Evolutionary conservation across 2,797 vertebrate genomes (phyloP), one percentile per base, ranked within the genome.

Genomic region (Cacajao melanocephalus): DNA sequence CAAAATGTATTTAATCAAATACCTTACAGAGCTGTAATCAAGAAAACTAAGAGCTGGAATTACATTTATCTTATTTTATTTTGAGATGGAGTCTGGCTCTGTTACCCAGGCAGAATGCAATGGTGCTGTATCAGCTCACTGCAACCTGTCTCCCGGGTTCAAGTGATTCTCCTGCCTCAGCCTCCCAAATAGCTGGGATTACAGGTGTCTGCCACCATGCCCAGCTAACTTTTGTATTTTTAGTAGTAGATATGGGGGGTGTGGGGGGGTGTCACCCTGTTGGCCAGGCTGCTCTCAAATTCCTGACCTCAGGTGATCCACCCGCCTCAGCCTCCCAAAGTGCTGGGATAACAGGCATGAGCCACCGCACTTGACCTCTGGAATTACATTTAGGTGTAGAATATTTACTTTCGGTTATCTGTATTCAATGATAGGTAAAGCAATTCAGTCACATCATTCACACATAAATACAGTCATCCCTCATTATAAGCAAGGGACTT

Each of bases 371-470:
- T 36, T 22, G 36, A 36, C 67, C 67, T 72, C 20, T 24, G 22
- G 26, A 95, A 92, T 94, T 88, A 93, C 93, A 93, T 44, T 52
- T 81, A 78, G n/a, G 80, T n/a, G 39, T 72, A 80, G n/a, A 1
- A 50, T n/a, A n/a, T 64, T 94, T 88, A 73, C 70, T 93, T 93
- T 86, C 6, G 83, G 36, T 93, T 94, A 93, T 95, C 57, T 73
- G 55, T 70, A 61, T 41, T 92, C 57, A 93, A 67, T 19, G 9
- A 90, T 22, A 75, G 19, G 10, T 48, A 4, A 81, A 80, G 52
- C 30, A 93, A 86, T 39, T 79, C 58, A 94, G 28, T 86, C n/a
- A 84, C 8, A 55, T 85, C 76, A 79, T 50, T 33, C 33, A 79
- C 46, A 79, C 22, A 33, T 79, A 79, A 79, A 79, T 52, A 52